Evolutionary conservation across 2,113 vertebrate species (phyloP).

Genomic region (Plestiodon gilberti): DNA sequence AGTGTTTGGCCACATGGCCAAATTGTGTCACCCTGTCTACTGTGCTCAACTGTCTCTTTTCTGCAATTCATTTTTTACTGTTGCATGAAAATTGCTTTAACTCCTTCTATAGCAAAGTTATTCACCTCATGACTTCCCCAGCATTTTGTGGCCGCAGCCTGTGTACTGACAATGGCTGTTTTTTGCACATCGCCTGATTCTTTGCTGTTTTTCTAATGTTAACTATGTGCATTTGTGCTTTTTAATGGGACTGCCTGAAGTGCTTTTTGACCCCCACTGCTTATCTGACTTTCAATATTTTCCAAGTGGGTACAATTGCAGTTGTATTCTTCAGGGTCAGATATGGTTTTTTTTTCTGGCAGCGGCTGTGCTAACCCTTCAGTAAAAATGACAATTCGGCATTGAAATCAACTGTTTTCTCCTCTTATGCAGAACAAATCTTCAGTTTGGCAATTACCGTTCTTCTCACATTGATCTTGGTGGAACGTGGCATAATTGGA

Average conservation of each 20-base stretch:
- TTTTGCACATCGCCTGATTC: neutral
- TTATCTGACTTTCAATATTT: slow-evolving; percentile 34
- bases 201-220: slow-evolving; percentile 11
- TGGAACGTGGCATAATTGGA: neutral
- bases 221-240: neutral
- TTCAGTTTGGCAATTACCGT: neutral
- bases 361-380: slow-evolving; percentile 11
- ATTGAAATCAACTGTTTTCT: neutral
- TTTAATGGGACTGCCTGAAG: neutral
- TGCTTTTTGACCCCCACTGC: slow-evolving; percentile 22
- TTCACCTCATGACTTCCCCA: neutral
- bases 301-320: slow-evolving; percentile 34
- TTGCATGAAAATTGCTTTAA: slow-evolving; percentile 19
- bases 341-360: neutral
- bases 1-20: neutral
- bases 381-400: slow-evolving; percentile 3
- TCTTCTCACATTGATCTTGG: neutral
- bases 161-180: neutral
- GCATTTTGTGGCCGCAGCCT: slow-evolving; percentile 18
- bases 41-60: slow-evolving; percentile 22
- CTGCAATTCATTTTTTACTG: neutral
- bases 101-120: neutral
- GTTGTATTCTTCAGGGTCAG: slow-evolving; percentile 25
- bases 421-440: slow-evolving; percentile 12
- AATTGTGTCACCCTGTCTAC: neutral